Conservation (phyloP, 2,888 invertebrate species). For the Cantharis flavilabris region DNA sequence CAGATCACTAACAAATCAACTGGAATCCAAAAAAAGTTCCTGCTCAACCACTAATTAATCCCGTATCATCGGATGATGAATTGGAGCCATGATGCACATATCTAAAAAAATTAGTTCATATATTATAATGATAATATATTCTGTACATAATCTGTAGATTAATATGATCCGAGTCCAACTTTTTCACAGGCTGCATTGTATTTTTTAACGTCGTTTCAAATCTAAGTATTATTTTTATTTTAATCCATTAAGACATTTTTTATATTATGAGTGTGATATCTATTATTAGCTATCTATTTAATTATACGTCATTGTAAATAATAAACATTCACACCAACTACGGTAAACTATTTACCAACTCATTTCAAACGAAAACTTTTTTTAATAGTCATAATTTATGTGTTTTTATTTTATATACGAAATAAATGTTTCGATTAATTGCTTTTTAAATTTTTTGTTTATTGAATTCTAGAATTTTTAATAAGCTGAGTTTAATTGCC, state of each 20-base stretch:
- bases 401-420: background rate
- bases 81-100: conserved; percentile 3
- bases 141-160: background rate
- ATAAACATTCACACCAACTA: background rate
- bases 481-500: too few relatives aligned
- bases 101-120: background rate
- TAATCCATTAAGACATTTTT: background rate
- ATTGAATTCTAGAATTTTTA: background rate
- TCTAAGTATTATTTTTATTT: background rate
- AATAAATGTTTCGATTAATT: background rate
- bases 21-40: background rate
- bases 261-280: background rate
- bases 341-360: background rate
- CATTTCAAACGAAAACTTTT: background rate
- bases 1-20: background rate
- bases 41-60: background rate
- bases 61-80: background rate
- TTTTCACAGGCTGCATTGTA: background rate
- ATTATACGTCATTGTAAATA: background rate
- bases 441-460: background rate
- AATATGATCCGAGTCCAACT: background rate
- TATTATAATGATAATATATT: background rate
- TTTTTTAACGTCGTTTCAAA: background rate
- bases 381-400: background rate
- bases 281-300: background rate